Evolutionary conservation across 2,888 invertebrate genomes (phyloP).

Genomic region (Gasteruption jaculator): DNA sequence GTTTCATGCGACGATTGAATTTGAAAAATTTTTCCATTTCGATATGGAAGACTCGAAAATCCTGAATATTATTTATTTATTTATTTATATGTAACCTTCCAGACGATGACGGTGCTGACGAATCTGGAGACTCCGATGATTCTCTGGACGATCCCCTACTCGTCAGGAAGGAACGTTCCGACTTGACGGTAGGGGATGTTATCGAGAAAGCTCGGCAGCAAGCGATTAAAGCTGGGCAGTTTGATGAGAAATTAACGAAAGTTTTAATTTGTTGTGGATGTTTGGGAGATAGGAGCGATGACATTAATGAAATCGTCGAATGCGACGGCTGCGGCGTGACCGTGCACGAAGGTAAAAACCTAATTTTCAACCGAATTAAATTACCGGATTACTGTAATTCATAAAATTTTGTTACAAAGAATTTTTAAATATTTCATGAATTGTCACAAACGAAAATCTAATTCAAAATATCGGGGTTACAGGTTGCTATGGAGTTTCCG

Average conservation of each 20-base stretch:
- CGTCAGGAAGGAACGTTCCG: constrained; percentile 42
- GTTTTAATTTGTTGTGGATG: constrained; percentile 89
- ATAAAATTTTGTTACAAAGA: not conserved
- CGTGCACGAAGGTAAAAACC: constrained; percentile 80
- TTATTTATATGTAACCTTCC: constrained; percentile 11
- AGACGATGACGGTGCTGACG: constrained; percentile 28
- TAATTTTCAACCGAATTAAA: not conserved
- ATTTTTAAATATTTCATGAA: constrained; percentile 3
- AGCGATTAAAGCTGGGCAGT: constrained; percentile 45
- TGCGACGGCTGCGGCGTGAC: constrained; percentile 96
- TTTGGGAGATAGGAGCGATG: constrained; percentile 87
- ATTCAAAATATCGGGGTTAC: no score
- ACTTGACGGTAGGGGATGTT: constrained; percentile 53
- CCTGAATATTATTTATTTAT: not conserved
- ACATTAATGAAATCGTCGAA: constrained; percentile 93
- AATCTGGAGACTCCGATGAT: constrained; percentile 48
- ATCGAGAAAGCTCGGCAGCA: constrained; percentile 55
- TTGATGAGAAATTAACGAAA: constrained; percentile 58
- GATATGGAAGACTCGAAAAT: not conserved
- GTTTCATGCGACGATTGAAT: not conserved
- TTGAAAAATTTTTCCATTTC: not conserved
- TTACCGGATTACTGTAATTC: not conserved
- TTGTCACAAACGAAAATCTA: constrained; percentile 4
- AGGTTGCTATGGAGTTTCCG: constrained; percentile 93
- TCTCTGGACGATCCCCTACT: constrained; percentile 48